Evolutionary conservation across 2,113 vertebrate species (phyloP).

Genomic region (Bubo blakistoni): DNA sequence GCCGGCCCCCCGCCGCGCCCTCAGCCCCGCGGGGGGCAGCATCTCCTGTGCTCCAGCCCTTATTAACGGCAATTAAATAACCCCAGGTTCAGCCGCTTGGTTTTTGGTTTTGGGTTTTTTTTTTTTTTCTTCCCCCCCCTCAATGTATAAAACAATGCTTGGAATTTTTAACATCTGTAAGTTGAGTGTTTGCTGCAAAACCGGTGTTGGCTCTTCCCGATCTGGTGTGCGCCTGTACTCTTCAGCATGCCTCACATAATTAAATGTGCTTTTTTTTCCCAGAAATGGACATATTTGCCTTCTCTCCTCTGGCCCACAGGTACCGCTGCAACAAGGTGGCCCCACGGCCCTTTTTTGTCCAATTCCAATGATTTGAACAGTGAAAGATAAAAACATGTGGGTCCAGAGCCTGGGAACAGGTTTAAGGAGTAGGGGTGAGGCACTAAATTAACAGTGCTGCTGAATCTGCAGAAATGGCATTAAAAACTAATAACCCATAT

Average conservation of each 20-base stretch:
- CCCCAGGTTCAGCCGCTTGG: accelerated
- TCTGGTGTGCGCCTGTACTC: accelerated
- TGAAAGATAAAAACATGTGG: background rate
- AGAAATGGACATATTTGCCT: accelerated
- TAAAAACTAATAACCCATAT: accelerated
- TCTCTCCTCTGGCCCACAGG: background rate
- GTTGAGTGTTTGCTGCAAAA: background rate
- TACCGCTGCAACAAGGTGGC: background rate
- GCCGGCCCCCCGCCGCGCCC: too few relatives aligned
- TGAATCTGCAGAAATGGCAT: background rate
- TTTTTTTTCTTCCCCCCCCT: accelerated
- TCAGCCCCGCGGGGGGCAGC: background rate
- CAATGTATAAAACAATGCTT: background rate
- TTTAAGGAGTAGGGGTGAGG: background rate
- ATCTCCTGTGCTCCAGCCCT: too few relatives aligned
- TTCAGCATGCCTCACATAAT: accelerated
- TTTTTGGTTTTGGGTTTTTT: too few relatives aligned
- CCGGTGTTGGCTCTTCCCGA: accelerated
- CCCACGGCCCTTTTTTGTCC: accelerated
- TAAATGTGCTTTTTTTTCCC: background rate
- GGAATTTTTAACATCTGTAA: background rate
- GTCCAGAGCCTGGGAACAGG: background rate
- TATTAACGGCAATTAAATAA: background rate
- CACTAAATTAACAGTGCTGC: background rate
- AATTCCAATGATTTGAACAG: background rate